phyloP scores from a whole-genome alignment of 2,888 invertebrate species.

The Rhodophaea formosa region DNA sequence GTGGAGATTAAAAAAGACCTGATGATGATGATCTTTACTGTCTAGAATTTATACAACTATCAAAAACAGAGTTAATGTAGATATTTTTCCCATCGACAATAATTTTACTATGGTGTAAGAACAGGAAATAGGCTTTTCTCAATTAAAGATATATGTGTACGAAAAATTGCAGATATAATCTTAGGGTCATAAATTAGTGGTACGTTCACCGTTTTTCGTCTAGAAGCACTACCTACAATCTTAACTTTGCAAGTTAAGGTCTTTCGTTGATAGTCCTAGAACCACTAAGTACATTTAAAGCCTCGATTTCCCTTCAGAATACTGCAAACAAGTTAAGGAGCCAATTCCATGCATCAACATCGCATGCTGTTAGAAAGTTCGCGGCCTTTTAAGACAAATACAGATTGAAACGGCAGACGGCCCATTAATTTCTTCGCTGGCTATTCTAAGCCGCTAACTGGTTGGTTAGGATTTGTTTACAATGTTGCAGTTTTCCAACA shows the following conservation, averaged over 20 bases:
- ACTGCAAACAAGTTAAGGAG: slow-evolving; percentile 8
- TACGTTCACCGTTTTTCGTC: no score
- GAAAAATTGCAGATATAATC: no score
- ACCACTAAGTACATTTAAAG: neutral
- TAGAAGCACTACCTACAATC: neutral
- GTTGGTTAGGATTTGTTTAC: neutral
- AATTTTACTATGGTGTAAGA: no score
- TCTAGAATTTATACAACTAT: no score
- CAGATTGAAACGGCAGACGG: slow-evolving; percentile 16
- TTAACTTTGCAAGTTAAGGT: neutral
- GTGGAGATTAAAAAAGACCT: no score
- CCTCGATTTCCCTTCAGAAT: slow-evolving; percentile 3
- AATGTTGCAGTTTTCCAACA: neutral
- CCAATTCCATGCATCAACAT: slow-evolving; percentile 11
- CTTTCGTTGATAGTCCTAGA: neutral
- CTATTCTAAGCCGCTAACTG: slow-evolving; percentile 12
- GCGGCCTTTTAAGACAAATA: slow-evolving; percentile 17
- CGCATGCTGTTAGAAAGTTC: slow-evolving; percentile 18
- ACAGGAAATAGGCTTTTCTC: no score
- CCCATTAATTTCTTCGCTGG: slow-evolving; percentile 7
- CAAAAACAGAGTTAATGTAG: no score
- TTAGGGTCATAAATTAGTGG: no score
- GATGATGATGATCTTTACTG: no score
- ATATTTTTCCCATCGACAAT: no score
- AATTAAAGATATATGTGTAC: no score